These are phyloP conservation scores for Bergia sp. DNA, from an alignment of 92 coral and sea anemone species.

Conservation along the genomic window DNA sequence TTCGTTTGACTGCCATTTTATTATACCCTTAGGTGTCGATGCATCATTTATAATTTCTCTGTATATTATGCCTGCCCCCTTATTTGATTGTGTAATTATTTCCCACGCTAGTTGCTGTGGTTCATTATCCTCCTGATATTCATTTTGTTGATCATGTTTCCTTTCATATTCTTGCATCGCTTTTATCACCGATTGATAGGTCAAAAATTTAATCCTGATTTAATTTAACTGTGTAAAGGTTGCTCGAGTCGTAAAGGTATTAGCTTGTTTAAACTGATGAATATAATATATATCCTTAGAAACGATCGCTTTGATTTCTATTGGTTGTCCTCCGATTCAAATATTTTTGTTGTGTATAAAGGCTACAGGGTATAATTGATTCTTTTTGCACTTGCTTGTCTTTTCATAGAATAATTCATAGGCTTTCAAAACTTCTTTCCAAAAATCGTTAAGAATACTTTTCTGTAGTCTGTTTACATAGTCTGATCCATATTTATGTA, in stretches of 20 bases:
- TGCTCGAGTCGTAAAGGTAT: conserved; percentile 1
- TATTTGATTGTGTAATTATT: conserved; percentile 14
- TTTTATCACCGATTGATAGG: conserved; percentile 17
- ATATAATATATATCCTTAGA: conserved; percentile 14
- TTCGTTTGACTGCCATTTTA: conserved; percentile 17
- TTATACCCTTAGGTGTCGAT: conserved; percentile 19
- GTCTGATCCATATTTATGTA: conserved; percentile 16
- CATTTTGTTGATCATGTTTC: conserved; percentile 16
- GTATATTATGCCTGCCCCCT: conserved; percentile 19
- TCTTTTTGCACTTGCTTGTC: conserved; percentile 15
- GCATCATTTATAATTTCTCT: conserved; percentile 15
- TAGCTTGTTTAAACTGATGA: conserved; percentile 16
- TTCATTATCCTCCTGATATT: conserved; percentile 16
- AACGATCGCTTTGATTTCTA: conserved; percentile 12
- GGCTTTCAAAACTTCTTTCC: conserved; percentile 18
- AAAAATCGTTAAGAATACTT: conserved; percentile 15
- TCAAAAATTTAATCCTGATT: conserved; percentile 10
- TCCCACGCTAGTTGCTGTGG: conserved; percentile 21
- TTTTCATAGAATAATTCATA: conserved; percentile 14
- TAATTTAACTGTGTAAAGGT: neutral
- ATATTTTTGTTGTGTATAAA: conserved; percentile 10
- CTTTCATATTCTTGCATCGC: conserved; percentile 15
- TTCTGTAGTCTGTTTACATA: conserved; percentile 13
- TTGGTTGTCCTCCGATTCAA: conserved; percentile 16
- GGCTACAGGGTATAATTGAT: conserved; percentile 15